Evolutionary conservation across 2,113 vertebrate genomes (phyloP).

Genomic region (Toxostoma redivivum): DNA sequence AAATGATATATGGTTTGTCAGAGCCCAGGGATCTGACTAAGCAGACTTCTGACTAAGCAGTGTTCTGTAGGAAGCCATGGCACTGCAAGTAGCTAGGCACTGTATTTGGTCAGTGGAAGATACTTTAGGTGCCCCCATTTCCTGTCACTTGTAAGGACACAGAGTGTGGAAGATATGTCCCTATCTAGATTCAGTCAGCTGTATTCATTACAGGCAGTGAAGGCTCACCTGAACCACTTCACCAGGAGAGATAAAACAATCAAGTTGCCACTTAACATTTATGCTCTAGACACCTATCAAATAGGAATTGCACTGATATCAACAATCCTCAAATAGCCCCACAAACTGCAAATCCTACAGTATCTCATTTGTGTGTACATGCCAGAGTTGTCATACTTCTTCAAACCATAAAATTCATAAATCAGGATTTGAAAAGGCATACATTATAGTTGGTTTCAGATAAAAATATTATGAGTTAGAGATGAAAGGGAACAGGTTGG

Average conservation of each 20-base stretch:
- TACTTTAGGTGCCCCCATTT: background rate
- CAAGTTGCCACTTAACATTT: background rate
- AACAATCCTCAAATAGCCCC: background rate
- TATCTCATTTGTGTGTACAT: background rate
- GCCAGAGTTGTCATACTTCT: conserved; percentile 29
- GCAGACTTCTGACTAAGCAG: background rate
- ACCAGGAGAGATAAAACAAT: background rate
- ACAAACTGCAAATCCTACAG: background rate
- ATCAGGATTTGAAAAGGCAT: conserved; percentile 37
- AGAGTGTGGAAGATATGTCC: background rate
- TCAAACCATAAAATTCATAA: conserved; percentile 11
- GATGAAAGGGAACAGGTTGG: conserved; percentile 47
- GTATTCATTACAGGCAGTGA: background rate
- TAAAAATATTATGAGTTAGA: conserved; percentile 43
- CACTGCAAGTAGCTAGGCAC: background rate
- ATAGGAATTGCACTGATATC: background rate
- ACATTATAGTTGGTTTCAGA: conserved; percentile 35
- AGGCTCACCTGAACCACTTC: background rate
- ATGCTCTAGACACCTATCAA: background rate
- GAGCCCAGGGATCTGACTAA: background rate
- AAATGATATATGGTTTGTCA: background rate
- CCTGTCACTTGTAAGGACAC: background rate
- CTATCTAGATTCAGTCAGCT: background rate
- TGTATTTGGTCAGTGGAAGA: background rate
- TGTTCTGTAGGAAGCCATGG: background rate